Evolutionary conservation across 1,140 invertebrate species (phyloP).

Genomic region (Schlechtendalia chinensis): DNA sequence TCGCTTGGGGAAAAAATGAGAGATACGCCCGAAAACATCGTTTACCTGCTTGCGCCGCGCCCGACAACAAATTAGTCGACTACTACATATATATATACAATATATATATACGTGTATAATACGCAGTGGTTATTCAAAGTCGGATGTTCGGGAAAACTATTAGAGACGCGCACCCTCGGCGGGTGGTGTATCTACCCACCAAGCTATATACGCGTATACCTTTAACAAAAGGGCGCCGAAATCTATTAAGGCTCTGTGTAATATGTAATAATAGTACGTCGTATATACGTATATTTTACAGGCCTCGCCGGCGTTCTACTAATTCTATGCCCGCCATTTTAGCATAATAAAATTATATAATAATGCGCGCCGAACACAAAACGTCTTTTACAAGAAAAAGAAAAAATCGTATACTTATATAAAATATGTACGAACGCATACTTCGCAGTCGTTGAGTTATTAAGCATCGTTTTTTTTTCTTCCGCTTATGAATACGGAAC

Average conservation of each 20-base stretch:
- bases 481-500: not conserved
- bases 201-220: no score
- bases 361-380: not conserved
- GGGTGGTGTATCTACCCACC: no score
- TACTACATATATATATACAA: no score
- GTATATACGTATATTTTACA: not conserved
- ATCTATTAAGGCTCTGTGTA: not conserved
- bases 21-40: no score
- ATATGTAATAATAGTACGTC: no score
- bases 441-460: not conserved
- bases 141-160: no score
- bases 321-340: not conserved
- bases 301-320: not conserved
- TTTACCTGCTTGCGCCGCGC: no score
- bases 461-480: not conserved
- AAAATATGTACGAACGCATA: not conserved
- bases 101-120: no score
- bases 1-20: no score
- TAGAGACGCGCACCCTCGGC: no score
- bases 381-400: not conserved
- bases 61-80: no score
- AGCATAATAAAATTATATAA: not conserved
- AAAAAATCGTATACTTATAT: not conserved
- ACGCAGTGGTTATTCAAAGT: no score
- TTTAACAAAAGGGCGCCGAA: conserved; percentile 5